These are phyloP conservation scores for Microcebus tavaratra DNA, from an alignment of 2,113 vertebrate genomes.

Conservation along the genomic window DNA sequence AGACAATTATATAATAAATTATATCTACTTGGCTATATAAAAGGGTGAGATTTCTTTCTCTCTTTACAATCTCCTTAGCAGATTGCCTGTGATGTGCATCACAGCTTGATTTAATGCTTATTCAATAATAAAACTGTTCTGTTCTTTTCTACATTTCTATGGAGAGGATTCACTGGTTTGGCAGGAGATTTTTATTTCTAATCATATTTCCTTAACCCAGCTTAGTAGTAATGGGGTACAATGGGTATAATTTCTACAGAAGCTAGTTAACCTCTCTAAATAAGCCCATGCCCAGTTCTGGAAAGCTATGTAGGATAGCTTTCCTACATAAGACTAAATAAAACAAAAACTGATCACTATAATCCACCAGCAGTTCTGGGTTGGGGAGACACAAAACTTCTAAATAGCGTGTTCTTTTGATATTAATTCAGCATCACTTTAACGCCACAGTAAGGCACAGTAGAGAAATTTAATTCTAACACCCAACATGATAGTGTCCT, in stretches of 20 bases:
- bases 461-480: not conserved
- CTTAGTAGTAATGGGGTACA: not conserved
- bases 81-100: not conserved
- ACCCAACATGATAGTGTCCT: not conserved
- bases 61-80: not conserved
- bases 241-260: not conserved
- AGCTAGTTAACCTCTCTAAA: not conserved
- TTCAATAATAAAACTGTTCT: not conserved
- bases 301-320: not conserved
- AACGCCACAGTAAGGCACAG: not conserved
- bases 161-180: not conserved
- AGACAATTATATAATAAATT: not conserved
- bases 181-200: slow-evolving; percentile 8
- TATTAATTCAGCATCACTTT: not conserved
- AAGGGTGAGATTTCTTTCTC: not conserved
- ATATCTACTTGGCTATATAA: not conserved
- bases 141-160: not conserved
- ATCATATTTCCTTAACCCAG: not conserved
- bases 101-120: not conserved
- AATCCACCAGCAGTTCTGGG: not conserved
- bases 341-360: not conserved
- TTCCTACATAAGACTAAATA: not conserved
- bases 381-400: not conserved
- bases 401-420: not conserved
- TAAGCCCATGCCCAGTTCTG: not conserved